Evolutionary conservation across 2,888 invertebrate genomes (phyloP).

Genomic region (Xanthorhoe spadicearia): DNA sequence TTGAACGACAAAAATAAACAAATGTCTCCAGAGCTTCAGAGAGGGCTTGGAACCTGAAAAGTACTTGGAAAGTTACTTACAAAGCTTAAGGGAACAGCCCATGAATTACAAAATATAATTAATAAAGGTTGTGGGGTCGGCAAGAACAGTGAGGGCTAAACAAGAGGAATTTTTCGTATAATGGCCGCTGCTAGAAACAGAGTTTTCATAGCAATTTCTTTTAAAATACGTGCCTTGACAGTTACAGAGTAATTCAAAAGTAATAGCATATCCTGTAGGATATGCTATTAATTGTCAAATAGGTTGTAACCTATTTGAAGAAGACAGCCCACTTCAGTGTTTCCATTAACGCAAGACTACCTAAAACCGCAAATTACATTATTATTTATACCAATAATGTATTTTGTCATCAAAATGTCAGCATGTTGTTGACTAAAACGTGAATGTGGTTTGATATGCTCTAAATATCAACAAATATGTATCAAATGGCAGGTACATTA

Average conservation of each 20-base stretch:
- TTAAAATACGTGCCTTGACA: not conserved
- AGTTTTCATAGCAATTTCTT: not conserved
- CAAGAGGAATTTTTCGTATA: slow-evolving; percentile 36
- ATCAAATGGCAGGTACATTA: no score
- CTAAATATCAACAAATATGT: no score
- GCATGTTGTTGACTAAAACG: no score
- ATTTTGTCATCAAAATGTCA: no score
- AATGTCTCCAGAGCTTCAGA: slow-evolving; percentile 1
- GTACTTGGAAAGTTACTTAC: slow-evolving; percentile 16
- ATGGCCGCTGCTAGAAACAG: slow-evolving; percentile 31
- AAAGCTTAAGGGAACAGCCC: slow-evolving; percentile 17
- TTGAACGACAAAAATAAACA: not conserved
- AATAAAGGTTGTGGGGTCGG: slow-evolving; percentile 25
- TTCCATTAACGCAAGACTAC: no score
- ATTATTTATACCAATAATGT: no score
- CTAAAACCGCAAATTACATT: no score
- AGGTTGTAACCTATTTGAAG: no score
- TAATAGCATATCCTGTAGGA: no score
- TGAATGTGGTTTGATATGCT: no score
- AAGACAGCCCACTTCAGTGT: no score
- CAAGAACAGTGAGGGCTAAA: slow-evolving; percentile 27
- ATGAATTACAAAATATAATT: slow-evolving; percentile 26
- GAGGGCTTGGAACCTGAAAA: slow-evolving; percentile 13
- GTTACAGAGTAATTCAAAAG: not conserved
- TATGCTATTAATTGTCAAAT: no score